These are phyloP conservation scores for Drosophila atripex DNA, from an alignment of 2,888 invertebrate genomes.

Conservation along the genomic window DNA sequence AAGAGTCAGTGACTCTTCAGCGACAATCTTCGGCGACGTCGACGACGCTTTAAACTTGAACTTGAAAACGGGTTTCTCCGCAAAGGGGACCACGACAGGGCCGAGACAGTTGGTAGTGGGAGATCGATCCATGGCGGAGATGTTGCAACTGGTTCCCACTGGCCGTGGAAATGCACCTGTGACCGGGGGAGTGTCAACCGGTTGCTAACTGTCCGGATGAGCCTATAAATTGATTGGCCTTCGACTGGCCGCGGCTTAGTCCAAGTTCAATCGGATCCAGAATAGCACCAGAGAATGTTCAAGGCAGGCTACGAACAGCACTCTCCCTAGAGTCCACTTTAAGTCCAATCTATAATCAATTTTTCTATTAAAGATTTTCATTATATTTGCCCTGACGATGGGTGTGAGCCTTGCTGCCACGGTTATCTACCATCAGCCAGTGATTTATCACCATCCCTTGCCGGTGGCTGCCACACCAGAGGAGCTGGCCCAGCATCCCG, in stretches of 20 bases:
- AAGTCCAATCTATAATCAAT: neutral
- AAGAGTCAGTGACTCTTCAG: constrained; percentile 74
- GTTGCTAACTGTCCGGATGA: constrained; percentile 62
- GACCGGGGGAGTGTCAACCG: constrained; percentile 53
- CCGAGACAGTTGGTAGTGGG: constrained; percentile 46
- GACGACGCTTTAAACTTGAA: constrained; percentile 79
- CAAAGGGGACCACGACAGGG: constrained; percentile 15
- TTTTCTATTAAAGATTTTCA: constrained; percentile 6
- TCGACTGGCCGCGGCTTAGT: constrained; percentile 48
- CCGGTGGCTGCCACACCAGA: constrained; percentile 16
- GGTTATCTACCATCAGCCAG: constrained; percentile 53
- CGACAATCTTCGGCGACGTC: constrained; percentile 49
- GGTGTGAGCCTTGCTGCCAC: constrained; percentile 22
- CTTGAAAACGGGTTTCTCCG: constrained; percentile 78
- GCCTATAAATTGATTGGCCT: constrained; percentile 49
- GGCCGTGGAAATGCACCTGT: constrained; percentile 44
- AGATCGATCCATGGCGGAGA: constrained; percentile 28
- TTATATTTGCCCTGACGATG: constrained; percentile 13
- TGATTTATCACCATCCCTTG: constrained; percentile 27
- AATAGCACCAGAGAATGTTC: constrained; percentile 39
- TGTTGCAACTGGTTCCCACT: constrained; percentile 64
- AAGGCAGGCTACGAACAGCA: constrained; percentile 26
- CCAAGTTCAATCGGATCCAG: constrained; percentile 30
- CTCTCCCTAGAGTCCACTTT: neutral
- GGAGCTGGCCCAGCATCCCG: constrained; percentile 59